These are phyloP conservation scores for Drosophila tristis DNA, from an alignment of 1,140 invertebrate genomes.

Conservation along the genomic window DNA sequence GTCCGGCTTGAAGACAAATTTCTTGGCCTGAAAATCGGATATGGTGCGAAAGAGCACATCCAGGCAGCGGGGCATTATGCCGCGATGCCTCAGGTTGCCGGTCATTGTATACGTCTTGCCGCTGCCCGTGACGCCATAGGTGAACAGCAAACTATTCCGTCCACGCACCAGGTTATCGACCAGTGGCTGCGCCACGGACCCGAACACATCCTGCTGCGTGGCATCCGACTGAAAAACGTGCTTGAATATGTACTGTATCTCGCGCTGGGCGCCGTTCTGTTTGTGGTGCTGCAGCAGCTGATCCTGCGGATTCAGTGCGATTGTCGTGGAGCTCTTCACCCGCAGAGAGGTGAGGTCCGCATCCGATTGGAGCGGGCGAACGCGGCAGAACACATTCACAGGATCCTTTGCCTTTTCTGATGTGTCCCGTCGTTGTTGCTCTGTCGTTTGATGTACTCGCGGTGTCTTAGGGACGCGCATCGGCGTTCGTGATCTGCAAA, in stretches of 20 bases:
- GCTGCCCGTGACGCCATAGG: conserved; percentile 98
- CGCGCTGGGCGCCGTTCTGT: conserved; percentile 86
- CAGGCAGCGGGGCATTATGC: conserved; percentile 94
- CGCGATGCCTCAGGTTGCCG: conserved; percentile 89
- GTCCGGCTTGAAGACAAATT: conserved; percentile 96
- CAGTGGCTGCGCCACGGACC: conserved; percentile 93
- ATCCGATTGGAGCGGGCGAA: conserved; percentile 90
- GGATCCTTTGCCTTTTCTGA: conserved; percentile 84
- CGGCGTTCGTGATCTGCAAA: conserved; percentile 77
- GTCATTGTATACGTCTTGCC: conserved; percentile 99
- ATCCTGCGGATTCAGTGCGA: conserved; percentile 87
- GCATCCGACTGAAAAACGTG: conserved; percentile 92
- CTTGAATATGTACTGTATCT: conserved; percentile 91
- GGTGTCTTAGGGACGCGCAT: conserved; percentile 67
- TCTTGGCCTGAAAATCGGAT: conserved; percentile 90
- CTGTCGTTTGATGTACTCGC: conserved; percentile 33
- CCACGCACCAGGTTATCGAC: conserved; percentile 92
- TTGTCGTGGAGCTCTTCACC: conserved; percentile 88
- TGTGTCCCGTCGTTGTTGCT: conserved; percentile 43
- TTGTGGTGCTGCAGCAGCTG: conserved; percentile 86
- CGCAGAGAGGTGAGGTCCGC: conserved; percentile 89
- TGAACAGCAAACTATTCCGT: conserved; percentile 96
- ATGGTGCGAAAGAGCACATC: conserved; percentile 97
- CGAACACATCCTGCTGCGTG: conserved; percentile 92
- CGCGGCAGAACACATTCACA: conserved; percentile 93